These are phyloP conservation scores for Tragelaphus oryx DNA, from an alignment of 2,797 vertebrate genomes.

Conservation along the genomic window DNA sequence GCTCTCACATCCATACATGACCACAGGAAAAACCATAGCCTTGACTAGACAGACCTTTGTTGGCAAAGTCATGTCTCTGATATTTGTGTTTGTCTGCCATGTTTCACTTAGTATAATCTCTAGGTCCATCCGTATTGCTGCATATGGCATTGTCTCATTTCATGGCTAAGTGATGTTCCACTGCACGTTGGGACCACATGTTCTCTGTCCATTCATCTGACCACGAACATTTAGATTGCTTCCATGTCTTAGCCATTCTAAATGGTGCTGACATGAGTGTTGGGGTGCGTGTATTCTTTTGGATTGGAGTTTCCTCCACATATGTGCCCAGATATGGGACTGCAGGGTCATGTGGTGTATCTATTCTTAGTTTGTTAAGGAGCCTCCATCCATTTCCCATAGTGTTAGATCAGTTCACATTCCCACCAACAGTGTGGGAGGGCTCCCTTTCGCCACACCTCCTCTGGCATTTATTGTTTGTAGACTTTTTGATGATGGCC, in stretches of 20 bases:
- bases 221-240: rapidly evolving
- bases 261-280: neutral
- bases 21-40: no score
- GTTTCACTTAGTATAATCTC: neutral
- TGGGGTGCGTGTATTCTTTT: neutral
- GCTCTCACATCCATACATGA: no score
- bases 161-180: neutral
- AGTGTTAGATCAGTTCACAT: neutral
- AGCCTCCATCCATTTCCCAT: neutral
- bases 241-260: neutral
- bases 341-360: neutral
- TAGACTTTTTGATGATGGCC: neutral
- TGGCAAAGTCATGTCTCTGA: neutral
- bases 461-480: neutral
- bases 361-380: neutral
- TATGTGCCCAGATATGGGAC: neutral
- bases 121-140: neutral
- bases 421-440: neutral
- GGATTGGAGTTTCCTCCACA: neutral
- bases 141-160: neutral
- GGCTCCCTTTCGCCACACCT: neutral
- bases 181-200: rapidly evolving
- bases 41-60: no score
- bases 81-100: neutral
- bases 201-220: neutral